These are phyloP conservation scores for Nycticorax nycticorax DNA, from an alignment of 2,113 vertebrate genomes.

Conservation along the genomic window DNA sequence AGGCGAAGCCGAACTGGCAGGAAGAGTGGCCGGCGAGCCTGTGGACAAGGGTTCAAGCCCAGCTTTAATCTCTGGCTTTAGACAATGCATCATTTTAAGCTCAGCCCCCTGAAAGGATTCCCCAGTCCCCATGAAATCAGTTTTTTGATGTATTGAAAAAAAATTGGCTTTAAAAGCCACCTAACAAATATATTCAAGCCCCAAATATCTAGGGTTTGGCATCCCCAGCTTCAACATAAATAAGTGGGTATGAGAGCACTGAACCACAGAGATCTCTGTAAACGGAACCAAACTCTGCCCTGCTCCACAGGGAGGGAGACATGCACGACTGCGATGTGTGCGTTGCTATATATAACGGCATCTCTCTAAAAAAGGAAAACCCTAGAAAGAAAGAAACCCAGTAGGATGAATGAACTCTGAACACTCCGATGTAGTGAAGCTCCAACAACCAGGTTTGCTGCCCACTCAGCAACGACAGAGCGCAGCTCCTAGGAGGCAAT, in stretches of 20 bases:
- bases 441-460: background rate
- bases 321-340: background rate
- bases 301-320: background rate
- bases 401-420: constrained; percentile 17
- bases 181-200: background rate
- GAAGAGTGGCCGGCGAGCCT: background rate
- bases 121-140: background rate
- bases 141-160: background rate
- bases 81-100: background rate
- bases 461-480: constrained; percentile 1
- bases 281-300: background rate
- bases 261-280: background rate
- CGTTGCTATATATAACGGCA: background rate
- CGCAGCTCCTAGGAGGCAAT: background rate
- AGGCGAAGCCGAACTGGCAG: background rate
- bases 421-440: background rate
- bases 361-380: constrained; percentile 1
- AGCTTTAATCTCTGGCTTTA: background rate
- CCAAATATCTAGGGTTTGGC: background rate
- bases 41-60: background rate
- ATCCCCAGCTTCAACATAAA: background rate
- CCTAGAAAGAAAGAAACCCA: constrained; percentile 1
- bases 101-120: background rate
- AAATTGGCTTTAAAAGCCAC: background rate
- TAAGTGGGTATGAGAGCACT: background rate